A percentile compares a stretch with the other conserved stretches of the same genome.
These are phyloP conservation scores for Microvelia longipes DNA, from an alignment of 1,140 invertebrate species.

Conservation along the genomic window DNA sequence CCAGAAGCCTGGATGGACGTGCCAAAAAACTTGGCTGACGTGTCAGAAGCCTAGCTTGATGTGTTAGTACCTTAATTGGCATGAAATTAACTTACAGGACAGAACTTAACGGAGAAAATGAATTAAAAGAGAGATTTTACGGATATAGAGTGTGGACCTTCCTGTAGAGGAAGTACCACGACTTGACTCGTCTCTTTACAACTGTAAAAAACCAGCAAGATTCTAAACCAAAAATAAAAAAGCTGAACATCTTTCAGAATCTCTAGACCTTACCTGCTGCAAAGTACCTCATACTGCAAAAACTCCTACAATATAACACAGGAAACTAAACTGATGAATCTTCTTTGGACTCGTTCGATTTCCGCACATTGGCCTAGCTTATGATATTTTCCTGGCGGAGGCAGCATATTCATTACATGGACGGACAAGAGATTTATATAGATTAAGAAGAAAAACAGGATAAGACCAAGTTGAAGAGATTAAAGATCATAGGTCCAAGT, in stretches of 20 bases:
- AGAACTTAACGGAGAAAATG: not conserved
- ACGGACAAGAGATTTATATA: not conserved
- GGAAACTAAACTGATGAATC: not conserved
- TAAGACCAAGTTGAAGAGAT: not conserved
- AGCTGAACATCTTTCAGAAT: not conserved
- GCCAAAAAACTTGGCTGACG: too few species aligned
- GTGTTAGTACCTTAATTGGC: too few species aligned
- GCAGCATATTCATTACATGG: not conserved
- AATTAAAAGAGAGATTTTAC: not conserved
- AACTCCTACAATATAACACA: not conserved
- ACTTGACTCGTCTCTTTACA: not conserved
- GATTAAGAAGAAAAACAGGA: not conserved
- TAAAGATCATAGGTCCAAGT: not conserved
- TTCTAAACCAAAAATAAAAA: not conserved
- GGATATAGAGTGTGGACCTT: not conserved
- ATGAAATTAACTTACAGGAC: too few species aligned
- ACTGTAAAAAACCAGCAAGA: not conserved
- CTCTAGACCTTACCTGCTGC: not conserved
- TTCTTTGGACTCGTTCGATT: not conserved
- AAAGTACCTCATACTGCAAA: not conserved
- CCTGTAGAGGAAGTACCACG: not conserved
- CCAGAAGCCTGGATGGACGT: too few species aligned
- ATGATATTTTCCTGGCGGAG: not conserved
- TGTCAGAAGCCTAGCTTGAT: too few species aligned
- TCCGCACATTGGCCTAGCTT: not conserved